Base-by-base conservation (phyloP, 2,888 invertebrate species). In the Pristionchus entomophagus region DNA sequence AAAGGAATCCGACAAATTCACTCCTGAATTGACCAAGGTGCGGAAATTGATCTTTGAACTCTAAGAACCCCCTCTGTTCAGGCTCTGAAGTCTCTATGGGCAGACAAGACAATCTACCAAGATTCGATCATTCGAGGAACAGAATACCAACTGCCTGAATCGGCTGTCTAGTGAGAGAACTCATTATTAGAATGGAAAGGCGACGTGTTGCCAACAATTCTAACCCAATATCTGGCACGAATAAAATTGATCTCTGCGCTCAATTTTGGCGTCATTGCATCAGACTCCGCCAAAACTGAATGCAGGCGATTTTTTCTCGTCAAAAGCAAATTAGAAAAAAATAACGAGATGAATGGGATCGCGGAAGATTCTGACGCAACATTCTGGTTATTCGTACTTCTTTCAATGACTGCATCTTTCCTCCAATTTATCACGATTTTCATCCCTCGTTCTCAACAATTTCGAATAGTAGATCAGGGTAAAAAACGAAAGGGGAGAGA, bases 131-230 rank as follows among this genome's bases (percentile, higher is more conserved):
- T 86, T 8, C 86, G 91, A 22, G 92, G 93, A 53, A 90, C 91
- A 69, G 93, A 93, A 86, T 93, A 87, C 86, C 93, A 93, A 86
- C 88, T 93, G 65, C 88, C 91, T 1, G 92, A 93, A 86, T 92
- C 92, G 53, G 92, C 91, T 17, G 88, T 89, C 80, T 90, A 93
- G 92, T 93, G 86, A 89, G 91, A 10, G 8, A 14, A 45, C 45
- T 45, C 8, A 45, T 6, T 45, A 45, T 62, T 62, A 26, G 19
- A n/a, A 2, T 26, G 62, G 32, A 1, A 1, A 14, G 14, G 29
- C 8, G 62, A 14, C 62, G 14, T 32, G 45, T 45, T 45, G 14
- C 14, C 45, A 14, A 45, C 45, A 6, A n/a, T 45, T 45, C 62
- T 17, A 32, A 14, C 56, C 32, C 14, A 6, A 12, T 59, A 26